phyloP scores from a whole-genome alignment of 1,140 invertebrate species.

The Trachelipus rathkii region DNA sequence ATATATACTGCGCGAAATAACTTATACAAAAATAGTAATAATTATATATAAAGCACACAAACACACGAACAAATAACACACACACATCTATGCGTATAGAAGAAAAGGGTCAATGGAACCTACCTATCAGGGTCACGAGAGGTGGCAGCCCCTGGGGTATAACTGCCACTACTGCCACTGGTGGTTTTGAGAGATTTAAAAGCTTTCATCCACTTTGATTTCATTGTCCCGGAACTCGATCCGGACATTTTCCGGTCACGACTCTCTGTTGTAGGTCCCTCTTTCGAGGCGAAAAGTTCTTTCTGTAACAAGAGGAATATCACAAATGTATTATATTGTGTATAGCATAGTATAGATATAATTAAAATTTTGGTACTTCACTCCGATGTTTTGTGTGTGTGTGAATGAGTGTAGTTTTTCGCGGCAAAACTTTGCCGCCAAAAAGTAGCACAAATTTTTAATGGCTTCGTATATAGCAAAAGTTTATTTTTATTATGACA shows the following conservation, averaged over 20 bases:
- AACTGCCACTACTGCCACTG: conserved; percentile 59
- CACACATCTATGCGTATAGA: neutral
- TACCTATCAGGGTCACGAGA: conserved; percentile 25
- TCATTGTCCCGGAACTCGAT: conserved; percentile 78
- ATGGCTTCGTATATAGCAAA: too few relatives aligned
- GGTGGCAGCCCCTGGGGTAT: conserved; percentile 11
- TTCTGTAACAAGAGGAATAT: conserved; percentile 62
- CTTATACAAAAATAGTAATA: too few relatives aligned
- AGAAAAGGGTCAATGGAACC: neutral
- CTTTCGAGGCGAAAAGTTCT: conserved; percentile 76
- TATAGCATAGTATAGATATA: too few relatives aligned
- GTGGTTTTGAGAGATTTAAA: conserved; percentile 86
- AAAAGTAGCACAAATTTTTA: too few relatives aligned
- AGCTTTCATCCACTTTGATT: conserved; percentile 96
- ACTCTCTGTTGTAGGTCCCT: conserved; percentile 60
- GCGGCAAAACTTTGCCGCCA: too few relatives aligned
- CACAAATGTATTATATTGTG: neutral
- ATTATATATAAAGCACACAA: too few relatives aligned
- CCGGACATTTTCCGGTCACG: conserved; percentile 79
- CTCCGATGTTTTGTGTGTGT: too few relatives aligned
- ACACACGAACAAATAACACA: too few relatives aligned
- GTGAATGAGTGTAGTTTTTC: too few relatives aligned
- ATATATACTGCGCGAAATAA: too few relatives aligned
- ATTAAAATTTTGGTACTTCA: too few relatives aligned
- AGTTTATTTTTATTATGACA: too few relatives aligned